These are phyloP conservation scores for Anabacerthia variegaticeps DNA, from an alignment of 2,797 vertebrate species.

Conservation along the genomic window DNA sequence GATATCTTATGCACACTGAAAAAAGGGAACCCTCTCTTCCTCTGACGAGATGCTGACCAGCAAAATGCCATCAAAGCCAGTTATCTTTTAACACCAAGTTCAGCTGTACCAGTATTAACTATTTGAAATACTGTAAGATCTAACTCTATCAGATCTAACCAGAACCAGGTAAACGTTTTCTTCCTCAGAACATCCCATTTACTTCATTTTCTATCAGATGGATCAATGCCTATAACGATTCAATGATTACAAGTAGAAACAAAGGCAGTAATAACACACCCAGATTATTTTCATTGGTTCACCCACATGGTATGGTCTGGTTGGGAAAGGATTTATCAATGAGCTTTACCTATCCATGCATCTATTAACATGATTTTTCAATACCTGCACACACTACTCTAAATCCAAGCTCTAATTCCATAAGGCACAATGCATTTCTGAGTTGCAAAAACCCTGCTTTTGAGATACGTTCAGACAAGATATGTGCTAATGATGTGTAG, in stretches of 20 bases:
- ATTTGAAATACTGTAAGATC: background rate
- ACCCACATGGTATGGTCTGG: accelerated
- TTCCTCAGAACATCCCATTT: background rate
- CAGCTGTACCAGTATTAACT: background rate
- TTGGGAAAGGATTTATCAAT: background rate
- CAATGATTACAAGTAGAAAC: background rate
- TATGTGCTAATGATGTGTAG: background rate
- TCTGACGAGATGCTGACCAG: background rate
- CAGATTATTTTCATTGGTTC: background rate
- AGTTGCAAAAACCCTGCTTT: background rate
- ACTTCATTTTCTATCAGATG: background rate
- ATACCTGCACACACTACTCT: accelerated
- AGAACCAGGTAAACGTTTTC: background rate
- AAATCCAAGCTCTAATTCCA: background rate
- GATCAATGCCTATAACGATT: background rate
- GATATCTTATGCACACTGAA: background rate
- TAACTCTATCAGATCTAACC: background rate
- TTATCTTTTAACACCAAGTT: background rate
- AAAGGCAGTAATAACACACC: background rate
- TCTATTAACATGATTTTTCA: background rate
- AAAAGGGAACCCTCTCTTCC: background rate
- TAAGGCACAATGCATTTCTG: background rate
- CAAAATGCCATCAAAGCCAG: background rate
- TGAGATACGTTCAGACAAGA: background rate
- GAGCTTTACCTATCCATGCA: background rate